These are phyloP conservation scores for Toxotes chatareus DNA, from an alignment of 2,113 vertebrate genomes.

Conservation along the genomic window DNA sequence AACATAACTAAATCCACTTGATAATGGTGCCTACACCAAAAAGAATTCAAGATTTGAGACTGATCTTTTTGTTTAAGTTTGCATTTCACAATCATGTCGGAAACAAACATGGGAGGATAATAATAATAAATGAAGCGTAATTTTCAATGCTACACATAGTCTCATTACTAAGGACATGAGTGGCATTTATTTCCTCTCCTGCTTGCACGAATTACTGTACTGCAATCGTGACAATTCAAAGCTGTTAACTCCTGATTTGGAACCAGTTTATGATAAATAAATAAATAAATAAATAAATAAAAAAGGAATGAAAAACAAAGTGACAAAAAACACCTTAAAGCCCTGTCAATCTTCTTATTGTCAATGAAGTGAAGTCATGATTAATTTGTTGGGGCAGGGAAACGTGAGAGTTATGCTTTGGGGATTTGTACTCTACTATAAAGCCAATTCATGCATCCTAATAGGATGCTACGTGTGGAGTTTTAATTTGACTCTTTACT, in stretches of 20 bases:
- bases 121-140: not conserved
- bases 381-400: conserved; percentile 47
- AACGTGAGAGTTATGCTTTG: conserved; percentile 32
- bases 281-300: not conserved
- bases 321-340: not conserved
- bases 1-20: not conserved
- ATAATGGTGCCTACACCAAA: not conserved
- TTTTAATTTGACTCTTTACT: conserved; percentile 77
- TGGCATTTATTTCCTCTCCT: conserved; percentile 8
- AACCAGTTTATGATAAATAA: not conserved
- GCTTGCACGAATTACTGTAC: not conserved
- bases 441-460: conserved; percentile 62
- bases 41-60: not conserved
- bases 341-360: conserved; percentile 16
- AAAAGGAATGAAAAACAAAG: conserved; percentile 15
- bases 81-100: not conserved
- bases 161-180: not conserved
- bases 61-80: not conserved
- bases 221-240: conserved; percentile 4
- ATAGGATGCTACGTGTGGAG: conserved; percentile 61
- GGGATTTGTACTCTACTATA: conserved; percentile 46
- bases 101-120: not conserved
- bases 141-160: not conserved
- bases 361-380: conserved; percentile 23
- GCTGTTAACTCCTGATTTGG: conserved; percentile 1